Evolutionary conservation across 2,888 invertebrate genomes (phyloP).

Genomic region (Sthenelais limicola): DNA sequence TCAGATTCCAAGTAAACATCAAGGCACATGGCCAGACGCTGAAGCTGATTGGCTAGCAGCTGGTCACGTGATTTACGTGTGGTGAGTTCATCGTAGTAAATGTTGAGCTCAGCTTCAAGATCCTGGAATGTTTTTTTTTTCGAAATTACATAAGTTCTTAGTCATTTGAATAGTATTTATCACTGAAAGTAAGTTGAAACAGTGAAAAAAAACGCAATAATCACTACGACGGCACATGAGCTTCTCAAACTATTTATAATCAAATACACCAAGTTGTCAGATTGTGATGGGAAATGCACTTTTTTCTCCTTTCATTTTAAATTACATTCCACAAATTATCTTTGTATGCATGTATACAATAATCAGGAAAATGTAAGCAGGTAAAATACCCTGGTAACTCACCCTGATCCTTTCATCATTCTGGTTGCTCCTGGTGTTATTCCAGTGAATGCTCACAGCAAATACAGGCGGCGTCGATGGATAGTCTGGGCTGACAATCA

Average conservation of each 20-base stretch:
- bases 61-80: constrained; percentile 73
- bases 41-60: constrained; percentile 84
- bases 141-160: not conserved
- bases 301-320: too few species aligned
- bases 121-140: constrained; percentile 73
- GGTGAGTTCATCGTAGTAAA: constrained; percentile 74
- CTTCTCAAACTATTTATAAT: too few species aligned
- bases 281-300: too few species aligned
- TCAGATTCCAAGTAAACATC: constrained; percentile 89
- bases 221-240: too few species aligned
- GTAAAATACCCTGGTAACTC: constrained; percentile 51
- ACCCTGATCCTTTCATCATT: constrained; percentile 83
- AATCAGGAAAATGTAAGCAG: not conserved
- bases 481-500: constrained; percentile 87
- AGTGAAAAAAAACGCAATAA: too few species aligned
- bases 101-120: constrained; percentile 82
- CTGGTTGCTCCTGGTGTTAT: constrained; percentile 78
- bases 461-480: constrained; percentile 86
- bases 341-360: too few species aligned
- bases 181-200: too few species aligned
- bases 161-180: too few species aligned
- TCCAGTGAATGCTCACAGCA: constrained; percentile 82
- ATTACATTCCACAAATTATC: too few species aligned
- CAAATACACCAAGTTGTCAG: too few species aligned
- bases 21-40: constrained; percentile 84